Evolutionary conservation across 2,113 vertebrate species (phyloP), one percentile per base, ranked within the genome.

Genomic region (Myodes glareolus): DNA sequence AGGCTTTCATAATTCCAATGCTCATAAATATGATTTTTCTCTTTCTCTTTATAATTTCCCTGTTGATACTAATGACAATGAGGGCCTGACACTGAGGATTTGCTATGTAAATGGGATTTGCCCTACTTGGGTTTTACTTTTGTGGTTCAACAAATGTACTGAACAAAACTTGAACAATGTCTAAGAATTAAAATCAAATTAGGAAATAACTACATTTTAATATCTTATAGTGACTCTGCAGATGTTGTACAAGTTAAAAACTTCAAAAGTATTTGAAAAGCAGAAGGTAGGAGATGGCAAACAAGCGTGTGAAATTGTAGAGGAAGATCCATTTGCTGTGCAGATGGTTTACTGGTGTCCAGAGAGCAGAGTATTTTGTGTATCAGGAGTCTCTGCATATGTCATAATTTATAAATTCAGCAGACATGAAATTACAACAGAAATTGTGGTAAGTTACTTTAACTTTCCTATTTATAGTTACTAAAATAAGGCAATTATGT

Each of bases 331-430:
- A 9, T 99, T 99, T 95, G 99, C 99, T 12, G 95, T 99, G 97
- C 99, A 99, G 97, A 99, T 99, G 99, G 99, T 99, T 98, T 99
- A 98, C 97, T 99, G 99, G 99, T 99, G 99, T 94, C 99, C 99
- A 58, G 99, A 99, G 94, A 99, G 99, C 97, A 99, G 99, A 82
- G 98, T 99, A 98, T 99, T 99, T 97, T 99, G 99, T 98, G 99
- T 99, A 89, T 99, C 99, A 36, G 99, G 99, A 98, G 99, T 99
- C 97, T 99, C 99, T 36, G 99, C 99, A 0, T 99, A 99, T 98
- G 99, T 99, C 95, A 99, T 99, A 93, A 97, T 99, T 97, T 99
- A 99, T 97, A 99, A 98, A 98, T 99, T 99, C 98, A 99, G 99
- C 99, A 99, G 99, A 98, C 99, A 99, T 84, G 99, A 99, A 96